phyloP scores from a whole-genome alignment of 2,113 vertebrate species.

The Oceanites oceanicus region DNA sequence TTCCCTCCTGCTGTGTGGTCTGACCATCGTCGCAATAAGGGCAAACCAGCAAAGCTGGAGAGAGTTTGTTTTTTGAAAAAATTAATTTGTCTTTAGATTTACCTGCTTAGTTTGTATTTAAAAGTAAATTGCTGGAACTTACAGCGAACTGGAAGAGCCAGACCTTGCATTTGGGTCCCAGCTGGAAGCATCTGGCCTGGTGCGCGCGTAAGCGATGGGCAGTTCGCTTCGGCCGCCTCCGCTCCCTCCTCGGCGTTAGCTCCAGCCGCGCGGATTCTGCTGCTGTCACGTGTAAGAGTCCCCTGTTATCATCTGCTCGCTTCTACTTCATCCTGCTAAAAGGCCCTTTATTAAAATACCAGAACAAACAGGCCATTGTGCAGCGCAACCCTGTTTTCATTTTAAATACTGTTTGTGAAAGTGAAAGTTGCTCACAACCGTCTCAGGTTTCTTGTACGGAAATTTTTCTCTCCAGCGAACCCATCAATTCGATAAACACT shows the following conservation, averaged over 20 bases:
- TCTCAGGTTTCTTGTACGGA: rapidly evolving
- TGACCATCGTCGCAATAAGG: rapidly evolving
- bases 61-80: not conserved
- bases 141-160: not conserved
- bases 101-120: not conserved
- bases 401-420: not conserved
- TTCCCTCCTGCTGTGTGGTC: not conserved
- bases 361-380: not conserved
- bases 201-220: not conserved
- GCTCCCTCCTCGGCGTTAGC: not conserved
- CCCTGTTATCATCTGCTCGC: not conserved
- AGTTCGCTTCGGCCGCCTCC: not conserved
- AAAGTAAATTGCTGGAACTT: not conserved
- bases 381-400: not conserved
- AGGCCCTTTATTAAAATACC: not conserved
- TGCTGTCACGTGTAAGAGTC: not conserved
- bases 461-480: not conserved
- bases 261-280: rapidly evolving
- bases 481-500: rapidly evolving
- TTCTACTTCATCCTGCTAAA: not conserved
- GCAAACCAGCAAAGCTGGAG: not conserved
- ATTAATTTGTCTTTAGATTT: not conserved
- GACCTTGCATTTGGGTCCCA: not conserved
- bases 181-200: not conserved
- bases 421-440: not conserved